Conservation (phyloP, 2,113 vertebrate species). For the Erythrolamprus reginae region DNA sequence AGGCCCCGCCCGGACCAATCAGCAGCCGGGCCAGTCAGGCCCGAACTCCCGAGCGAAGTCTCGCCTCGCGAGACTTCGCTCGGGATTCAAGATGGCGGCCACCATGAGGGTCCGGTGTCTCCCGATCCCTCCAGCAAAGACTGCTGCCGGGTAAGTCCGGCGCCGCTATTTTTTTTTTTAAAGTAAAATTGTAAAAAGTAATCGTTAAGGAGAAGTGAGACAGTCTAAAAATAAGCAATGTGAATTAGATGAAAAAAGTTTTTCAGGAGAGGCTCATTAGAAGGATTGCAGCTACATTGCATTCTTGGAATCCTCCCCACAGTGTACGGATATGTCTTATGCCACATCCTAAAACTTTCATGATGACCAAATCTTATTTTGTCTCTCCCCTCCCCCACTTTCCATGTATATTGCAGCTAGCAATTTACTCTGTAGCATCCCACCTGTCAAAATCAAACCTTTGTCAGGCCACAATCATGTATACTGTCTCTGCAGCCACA, state of each 20-base stretch:
- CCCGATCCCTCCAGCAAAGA: too few species aligned
- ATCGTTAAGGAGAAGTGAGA: neutral
- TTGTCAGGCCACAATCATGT: neutral
- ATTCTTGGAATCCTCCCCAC: neutral
- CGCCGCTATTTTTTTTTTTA: too few species aligned
- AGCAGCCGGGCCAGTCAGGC: too few species aligned
- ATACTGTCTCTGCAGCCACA: neutral
- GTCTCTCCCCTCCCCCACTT: too few species aligned
- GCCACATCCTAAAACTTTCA: neutral
- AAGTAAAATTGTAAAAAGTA: neutral
- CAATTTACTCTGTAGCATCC: neutral
- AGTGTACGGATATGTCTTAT: neutral
- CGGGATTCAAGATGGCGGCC: too few species aligned
- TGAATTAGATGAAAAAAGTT: neutral
- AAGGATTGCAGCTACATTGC: neutral
- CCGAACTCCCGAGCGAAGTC: too few species aligned
- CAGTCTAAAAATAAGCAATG: neutral
- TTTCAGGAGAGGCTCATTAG: neutral
- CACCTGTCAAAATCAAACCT: neutral
- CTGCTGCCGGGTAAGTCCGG: too few species aligned
- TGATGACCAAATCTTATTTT: neutral
- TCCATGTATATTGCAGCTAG: neutral
- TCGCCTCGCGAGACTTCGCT: too few species aligned
- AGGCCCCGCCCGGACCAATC: too few species aligned
- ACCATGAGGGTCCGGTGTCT: too few species aligned